A percentile compares a stretch with the other conserved stretches of the same genome.
Evolutionary conservation across 2,113 vertebrate genomes (phyloP).

Genomic region (Centrocercus urophasianus): DNA sequence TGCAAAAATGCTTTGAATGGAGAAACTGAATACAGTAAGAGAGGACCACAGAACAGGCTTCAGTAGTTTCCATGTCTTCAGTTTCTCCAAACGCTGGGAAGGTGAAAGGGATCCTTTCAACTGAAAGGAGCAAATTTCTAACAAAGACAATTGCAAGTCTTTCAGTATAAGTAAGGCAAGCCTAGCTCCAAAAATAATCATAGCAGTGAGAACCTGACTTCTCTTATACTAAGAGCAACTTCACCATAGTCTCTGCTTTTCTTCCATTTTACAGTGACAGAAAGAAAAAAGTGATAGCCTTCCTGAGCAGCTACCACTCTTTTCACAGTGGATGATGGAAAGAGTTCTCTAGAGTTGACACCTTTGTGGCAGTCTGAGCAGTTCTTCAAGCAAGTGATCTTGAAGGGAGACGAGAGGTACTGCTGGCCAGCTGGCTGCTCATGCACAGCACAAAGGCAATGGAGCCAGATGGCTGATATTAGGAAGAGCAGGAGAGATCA

Average conservation of each 20-base stretch:
- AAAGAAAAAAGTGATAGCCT: neutral
- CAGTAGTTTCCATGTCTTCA: neutral
- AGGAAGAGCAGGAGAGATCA: neutral
- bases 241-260: neutral
- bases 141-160: constrained; percentile 20
- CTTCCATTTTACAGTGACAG: neutral
- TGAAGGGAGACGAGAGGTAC: neutral
- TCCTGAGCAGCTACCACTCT: neutral
- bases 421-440: constrained; percentile 8
- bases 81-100: neutral
- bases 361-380: neutral
- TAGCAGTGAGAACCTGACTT: neutral
- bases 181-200: neutral
- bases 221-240: neutral
- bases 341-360: neutral
- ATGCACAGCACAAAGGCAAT: neutral
- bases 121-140: neutral
- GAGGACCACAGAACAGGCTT: neutral
- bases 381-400: neutral
- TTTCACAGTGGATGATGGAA: neutral
- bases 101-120: neutral
- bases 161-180: neutral
- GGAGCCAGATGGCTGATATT: constrained; percentile 20
- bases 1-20: neutral
- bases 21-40: neutral